Conservation (phyloP, 2,797 vertebrate species). For the Chelidonichthys spinosus region DNA sequence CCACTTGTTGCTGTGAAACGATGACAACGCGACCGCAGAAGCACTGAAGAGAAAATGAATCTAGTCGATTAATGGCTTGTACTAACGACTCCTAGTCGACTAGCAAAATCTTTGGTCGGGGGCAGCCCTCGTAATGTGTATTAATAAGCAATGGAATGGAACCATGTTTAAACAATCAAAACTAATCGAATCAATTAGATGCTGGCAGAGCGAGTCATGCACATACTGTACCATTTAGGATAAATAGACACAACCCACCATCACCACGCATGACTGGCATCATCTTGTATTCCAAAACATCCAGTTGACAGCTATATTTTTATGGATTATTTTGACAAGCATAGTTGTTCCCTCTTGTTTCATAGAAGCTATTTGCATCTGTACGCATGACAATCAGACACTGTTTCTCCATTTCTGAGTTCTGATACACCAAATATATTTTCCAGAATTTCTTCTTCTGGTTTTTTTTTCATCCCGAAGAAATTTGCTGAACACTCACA, state of each 20-base stretch:
- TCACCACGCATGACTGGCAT: conserved; percentile 44
- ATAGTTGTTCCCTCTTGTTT: conserved; percentile 26
- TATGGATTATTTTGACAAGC: conserved; percentile 23
- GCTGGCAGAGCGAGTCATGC: background rate
- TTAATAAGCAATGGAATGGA: conserved; percentile 20
- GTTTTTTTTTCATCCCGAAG: background rate
- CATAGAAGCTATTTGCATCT: conserved; percentile 30
- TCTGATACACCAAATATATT: conserved; percentile 4
- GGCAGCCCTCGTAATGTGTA: background rate
- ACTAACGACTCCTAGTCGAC: too few relatives aligned
- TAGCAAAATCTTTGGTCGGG: too few relatives aligned
- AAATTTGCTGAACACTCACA: conserved; percentile 4
- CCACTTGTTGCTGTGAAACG: too few relatives aligned
- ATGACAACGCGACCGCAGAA: too few relatives aligned
- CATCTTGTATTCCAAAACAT: conserved; percentile 34
- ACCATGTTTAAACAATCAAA: conserved; percentile 18
- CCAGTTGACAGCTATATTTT: conserved; percentile 34
- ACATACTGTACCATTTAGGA: conserved; percentile 24
- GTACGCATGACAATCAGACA: conserved; percentile 21
- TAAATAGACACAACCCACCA: conserved; percentile 27
- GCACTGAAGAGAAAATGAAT: too few relatives aligned
- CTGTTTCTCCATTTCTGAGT: conserved; percentile 12
- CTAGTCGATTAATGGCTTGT: too few relatives aligned
- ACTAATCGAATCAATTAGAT: conserved; percentile 37
- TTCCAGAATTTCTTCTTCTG: background rate